Conservation (phyloP, 1,140 invertebrate genomes). For the Trigoniulus corallinus region DNA sequence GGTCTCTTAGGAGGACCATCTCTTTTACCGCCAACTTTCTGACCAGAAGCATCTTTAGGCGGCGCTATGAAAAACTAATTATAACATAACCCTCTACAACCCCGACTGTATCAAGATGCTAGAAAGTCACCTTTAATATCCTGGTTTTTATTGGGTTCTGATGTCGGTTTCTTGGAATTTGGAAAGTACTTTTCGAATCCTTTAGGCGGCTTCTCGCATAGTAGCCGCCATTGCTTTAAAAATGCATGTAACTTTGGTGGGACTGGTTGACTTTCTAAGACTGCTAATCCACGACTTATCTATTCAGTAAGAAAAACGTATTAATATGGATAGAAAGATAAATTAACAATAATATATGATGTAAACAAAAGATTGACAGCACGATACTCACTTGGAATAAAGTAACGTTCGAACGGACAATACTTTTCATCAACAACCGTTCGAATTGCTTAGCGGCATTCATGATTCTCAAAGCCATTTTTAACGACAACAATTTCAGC, state of each 20-base stretch:
- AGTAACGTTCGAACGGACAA: constrained; percentile 17
- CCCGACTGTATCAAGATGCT: too few species aligned
- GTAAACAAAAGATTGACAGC: constrained; percentile 12
- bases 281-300: constrained; percentile 15
- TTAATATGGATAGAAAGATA: constrained; percentile 5
- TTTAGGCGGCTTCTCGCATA: constrained; percentile 60
- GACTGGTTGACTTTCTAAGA: constrained; percentile 12
- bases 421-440: constrained; percentile 21
- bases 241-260: constrained; percentile 25
- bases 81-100: too few species aligned
- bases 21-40: constrained; percentile 6
- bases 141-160: too few species aligned
- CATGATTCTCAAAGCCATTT: constrained; percentile 15
- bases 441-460: constrained; percentile 17
- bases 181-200: constrained; percentile 85
- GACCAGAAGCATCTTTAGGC: constrained; percentile 23
- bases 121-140: too few species aligned
- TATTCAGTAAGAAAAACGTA: too few species aligned
- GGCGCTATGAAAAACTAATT: too few species aligned
- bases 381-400: constrained; percentile 16
- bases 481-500: neutral
- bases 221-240: constrained; percentile 34
- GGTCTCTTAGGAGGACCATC: constrained; percentile 17
- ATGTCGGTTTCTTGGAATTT: constrained; percentile 15
- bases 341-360: constrained; percentile 6